phyloP scores from a whole-genome alignment of 1,140 invertebrate species.

The Dryas iulia region DNA sequence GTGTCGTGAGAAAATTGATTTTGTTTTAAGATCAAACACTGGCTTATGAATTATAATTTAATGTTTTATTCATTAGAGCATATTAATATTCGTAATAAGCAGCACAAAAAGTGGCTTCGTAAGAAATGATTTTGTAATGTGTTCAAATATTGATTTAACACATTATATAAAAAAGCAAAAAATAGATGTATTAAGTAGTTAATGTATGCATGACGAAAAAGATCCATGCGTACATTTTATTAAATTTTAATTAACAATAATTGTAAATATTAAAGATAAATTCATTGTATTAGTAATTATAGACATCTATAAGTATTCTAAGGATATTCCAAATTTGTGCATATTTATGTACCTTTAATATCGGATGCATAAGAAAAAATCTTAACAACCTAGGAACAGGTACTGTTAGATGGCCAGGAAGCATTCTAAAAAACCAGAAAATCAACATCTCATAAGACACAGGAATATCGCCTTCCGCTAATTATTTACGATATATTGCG shows the following conservation, averaged over 20 bases:
- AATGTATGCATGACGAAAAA: no score
- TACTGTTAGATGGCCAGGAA: constrained; percentile 69
- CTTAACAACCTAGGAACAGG: constrained; percentile 34
- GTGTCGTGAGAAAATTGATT: constrained; percentile 60
- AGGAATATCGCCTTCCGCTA: constrained; percentile 77
- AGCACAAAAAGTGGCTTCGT: neutral
- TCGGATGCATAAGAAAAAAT: constrained; percentile 19
- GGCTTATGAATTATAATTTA: neutral
- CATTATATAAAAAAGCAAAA: no score
- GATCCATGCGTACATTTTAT: no score
- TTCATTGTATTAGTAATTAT: no score
- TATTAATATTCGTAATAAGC: neutral
- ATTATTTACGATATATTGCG: constrained; percentile 80
- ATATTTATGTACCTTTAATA: neutral
- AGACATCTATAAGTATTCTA: no score
- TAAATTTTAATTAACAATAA: no score
- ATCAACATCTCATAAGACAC: constrained; percentile 76
- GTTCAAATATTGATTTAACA: neutral
- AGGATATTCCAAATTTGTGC: no score
- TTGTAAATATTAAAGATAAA: no score
- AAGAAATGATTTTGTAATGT: neutral
- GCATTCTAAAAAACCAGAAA: constrained; percentile 71
- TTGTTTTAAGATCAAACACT: constrained; percentile 6
- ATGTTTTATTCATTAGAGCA: neutral
- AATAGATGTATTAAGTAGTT: no score